Evolutionary conservation across 2,113 vertebrate genomes (phyloP).

Genomic region (Proterorhinus semilunaris): DNA sequence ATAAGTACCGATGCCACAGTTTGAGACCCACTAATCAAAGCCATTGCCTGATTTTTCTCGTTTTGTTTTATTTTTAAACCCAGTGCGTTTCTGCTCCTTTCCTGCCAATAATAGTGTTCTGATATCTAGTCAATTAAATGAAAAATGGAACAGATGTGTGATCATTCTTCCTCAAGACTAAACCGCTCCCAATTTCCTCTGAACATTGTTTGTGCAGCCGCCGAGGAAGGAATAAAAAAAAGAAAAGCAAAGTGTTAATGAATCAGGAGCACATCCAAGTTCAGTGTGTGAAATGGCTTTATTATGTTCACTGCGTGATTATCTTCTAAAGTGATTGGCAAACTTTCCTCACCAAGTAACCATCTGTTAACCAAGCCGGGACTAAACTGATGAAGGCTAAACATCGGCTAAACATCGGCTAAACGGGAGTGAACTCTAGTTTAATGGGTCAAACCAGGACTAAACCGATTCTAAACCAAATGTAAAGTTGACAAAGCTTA

Average conservation of each 20-base stretch:
- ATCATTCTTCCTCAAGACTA: neutral
- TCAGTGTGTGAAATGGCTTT: neutral
- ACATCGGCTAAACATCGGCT: too few relatives aligned
- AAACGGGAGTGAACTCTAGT: too few relatives aligned
- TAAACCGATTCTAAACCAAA: too few relatives aligned
- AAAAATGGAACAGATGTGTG: slow-evolving; percentile 1
- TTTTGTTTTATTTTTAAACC: slow-evolving; percentile 22
- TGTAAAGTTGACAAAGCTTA: too few relatives aligned
- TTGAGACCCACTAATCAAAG: neutral
- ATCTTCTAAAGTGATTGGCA: too few relatives aligned
- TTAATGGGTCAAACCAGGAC: too few relatives aligned
- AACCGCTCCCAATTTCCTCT: neutral
- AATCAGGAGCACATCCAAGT: neutral
- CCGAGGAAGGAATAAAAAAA: neutral
- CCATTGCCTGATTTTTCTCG: too few relatives aligned
- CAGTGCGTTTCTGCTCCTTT: slow-evolving; percentile 25
- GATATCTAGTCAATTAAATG: slow-evolving; percentile 54
- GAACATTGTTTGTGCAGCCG: slow-evolving; percentile 2
- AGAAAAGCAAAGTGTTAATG: neutral
- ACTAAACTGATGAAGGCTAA: neutral
- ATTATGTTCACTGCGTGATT: neutral
- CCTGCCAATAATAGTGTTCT: slow-evolving; percentile 17
- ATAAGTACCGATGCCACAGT: neutral
- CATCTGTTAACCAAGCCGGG: neutral
- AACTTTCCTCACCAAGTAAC: too few relatives aligned